Conservation (phyloP, 1,140 invertebrate genomes). For the Proctacanthus coquilletti region DNA sequence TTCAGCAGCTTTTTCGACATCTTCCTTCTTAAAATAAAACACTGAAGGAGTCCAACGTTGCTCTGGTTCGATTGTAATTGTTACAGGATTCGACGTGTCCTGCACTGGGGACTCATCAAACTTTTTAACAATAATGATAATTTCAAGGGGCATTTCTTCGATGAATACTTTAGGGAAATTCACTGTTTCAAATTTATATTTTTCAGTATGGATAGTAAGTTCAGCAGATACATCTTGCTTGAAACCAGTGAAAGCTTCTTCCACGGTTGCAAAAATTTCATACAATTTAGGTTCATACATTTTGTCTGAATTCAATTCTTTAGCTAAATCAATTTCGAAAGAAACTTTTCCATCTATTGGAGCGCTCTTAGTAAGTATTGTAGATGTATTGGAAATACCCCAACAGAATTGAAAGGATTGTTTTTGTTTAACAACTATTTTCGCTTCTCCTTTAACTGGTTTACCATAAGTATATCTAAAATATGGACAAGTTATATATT, state of each 20-base stretch:
- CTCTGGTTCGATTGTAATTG: neutral
- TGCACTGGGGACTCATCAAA: constrained; percentile 3
- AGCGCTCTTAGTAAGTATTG: constrained; percentile 10
- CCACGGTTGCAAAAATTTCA: constrained; percentile 60
- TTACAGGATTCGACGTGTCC: constrained; percentile 3
- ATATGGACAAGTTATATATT: too few relatives aligned
- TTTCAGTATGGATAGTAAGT: constrained; percentile 58
- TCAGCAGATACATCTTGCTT: constrained; percentile 58
- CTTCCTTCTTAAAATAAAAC: neutral
- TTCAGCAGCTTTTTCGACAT: neutral
- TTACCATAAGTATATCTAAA: constrained; percentile 37
- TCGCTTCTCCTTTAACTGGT: neutral
- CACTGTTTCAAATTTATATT: constrained; percentile 65
- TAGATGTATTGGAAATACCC: too few relatives aligned
- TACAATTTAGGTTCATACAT: constrained; percentile 58
- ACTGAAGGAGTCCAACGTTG: constrained; percentile 20
- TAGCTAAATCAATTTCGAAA: constrained; percentile 50
- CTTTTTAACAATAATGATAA: constrained; percentile 45
- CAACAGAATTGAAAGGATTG: too few relatives aligned
- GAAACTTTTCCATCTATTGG: constrained; percentile 49
- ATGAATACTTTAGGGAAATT: constrained; percentile 76
- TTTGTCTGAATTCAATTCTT: constrained; percentile 49
- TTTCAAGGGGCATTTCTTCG: constrained; percentile 66
- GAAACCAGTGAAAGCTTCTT: constrained; percentile 63
- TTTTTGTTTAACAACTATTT: neutral